Evolutionary conservation across 2,888 invertebrate species (phyloP), one percentile per base, ranked within the genome.

Genomic region (Megamerina dolium): DNA sequence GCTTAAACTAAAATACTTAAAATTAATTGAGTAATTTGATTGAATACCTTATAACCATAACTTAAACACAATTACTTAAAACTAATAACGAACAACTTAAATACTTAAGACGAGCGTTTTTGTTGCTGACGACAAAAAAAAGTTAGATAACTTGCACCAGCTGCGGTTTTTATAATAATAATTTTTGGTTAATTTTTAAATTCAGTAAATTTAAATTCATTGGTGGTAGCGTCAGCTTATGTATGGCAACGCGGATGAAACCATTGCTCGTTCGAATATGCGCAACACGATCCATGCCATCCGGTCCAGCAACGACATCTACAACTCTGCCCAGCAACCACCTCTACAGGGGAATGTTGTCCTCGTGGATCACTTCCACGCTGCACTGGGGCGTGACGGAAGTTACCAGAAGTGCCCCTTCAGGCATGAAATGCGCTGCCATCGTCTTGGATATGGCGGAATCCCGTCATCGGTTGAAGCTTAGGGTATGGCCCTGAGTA

Each of bases 341-440:
- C 32, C 20, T 37, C 37, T 8, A 30, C 14, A 6, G 32, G 32
- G 5, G 18, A 13, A 26, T 37, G 37, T 13, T 32, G 31, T 10
- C 18, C 37, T 9, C 32, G 23, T 5, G 37, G 13, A 19, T 42
- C 36, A 10, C 37, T 33, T 16, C 19, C 31, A 6, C 21, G n/a
- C 38, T 33, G 34, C 20, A 14, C 26, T 16, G 32, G n/a, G n/a
- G n/a, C n/a, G n/a, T n/a, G n/a, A n/a, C n/a, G n/a, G n/a, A n/a
- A n/a, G n/a, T n/a, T n/a, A n/a, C 43, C 43, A 43, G 14, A 43
- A 43, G 12, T 26, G 18, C 19, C 34, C 27, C 32, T 43, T 37
- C 17, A 37, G 23, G 8, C 12, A 27, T 17, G 18, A 31, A 13
- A 43, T 34, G 12, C 34, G 34, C 10, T 2, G 13, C 43, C 38